Conservation (phyloP, 2,797 vertebrate species). For the Smutsia temminckii region DNA sequence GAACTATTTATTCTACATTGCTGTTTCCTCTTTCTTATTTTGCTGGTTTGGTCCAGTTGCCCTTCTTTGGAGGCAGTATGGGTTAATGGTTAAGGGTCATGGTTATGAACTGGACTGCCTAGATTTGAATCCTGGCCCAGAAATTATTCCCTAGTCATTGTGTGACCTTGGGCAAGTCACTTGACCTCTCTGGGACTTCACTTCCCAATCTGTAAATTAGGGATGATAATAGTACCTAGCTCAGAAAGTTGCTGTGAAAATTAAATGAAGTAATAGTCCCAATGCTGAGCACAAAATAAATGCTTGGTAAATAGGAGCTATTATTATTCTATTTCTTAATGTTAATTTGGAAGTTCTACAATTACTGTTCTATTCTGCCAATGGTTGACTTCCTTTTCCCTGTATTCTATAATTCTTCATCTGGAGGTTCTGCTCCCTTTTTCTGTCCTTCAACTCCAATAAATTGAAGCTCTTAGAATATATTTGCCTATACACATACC, state of each 20-base stretch:
- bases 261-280: background rate
- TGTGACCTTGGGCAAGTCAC: background rate
- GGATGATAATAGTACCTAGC: background rate
- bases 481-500: fast-evolving
- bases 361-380: background rate
- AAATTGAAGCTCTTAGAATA: background rate
- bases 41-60: background rate
- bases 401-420: background rate
- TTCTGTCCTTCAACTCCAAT: background rate
- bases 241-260: background rate
- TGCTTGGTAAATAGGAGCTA: background rate
- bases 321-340: background rate
- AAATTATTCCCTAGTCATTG: background rate
- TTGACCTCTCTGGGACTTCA: background rate
- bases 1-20: background rate
- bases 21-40: background rate
- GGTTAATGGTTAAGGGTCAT: background rate
- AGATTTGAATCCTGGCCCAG: background rate
- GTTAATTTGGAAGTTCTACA: background rate
- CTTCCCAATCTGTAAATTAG: background rate
- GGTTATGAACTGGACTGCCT: background rate
- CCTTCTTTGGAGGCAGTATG: background rate
- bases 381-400: background rate
- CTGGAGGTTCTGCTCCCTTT: background rate
- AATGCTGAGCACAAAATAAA: background rate